Evolutionary conservation across 2,888 invertebrate genomes (phyloP).

Genomic region (Microctonus hyperodae): DNA sequence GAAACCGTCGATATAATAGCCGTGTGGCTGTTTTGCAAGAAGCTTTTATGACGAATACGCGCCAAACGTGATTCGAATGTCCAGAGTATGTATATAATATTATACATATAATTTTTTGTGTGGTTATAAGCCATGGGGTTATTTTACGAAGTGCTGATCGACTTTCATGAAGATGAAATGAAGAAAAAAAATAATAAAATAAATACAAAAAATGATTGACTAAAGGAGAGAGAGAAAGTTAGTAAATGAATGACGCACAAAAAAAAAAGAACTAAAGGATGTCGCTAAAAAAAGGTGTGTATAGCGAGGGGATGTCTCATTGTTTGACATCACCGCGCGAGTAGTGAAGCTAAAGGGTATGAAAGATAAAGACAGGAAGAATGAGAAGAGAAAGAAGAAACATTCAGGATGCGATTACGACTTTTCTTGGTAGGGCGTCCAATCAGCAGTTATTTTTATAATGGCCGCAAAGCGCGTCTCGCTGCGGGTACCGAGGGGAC

Average conservation of each 20-base stretch:
- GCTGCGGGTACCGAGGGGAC: constrained; percentile 37
- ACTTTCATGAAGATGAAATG: constrained; percentile 35
- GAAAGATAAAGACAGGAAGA: neutral
- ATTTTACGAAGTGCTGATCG: constrained; percentile 42
- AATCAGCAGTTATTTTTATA: constrained; percentile 64
- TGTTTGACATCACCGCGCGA: constrained; percentile 36
- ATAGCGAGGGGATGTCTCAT: constrained; percentile 41
- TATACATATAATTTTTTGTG: neutral
- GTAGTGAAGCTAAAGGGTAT: constrained; percentile 9
- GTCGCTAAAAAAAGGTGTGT: constrained; percentile 30
- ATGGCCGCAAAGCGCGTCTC: constrained; percentile 53
- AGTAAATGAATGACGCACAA: neutral
- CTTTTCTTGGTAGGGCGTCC: constrained; percentile 63
- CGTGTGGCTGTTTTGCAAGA: constrained; percentile 24
- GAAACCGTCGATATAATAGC: constrained; percentile 28
- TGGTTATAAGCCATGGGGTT: constrained; percentile 19
- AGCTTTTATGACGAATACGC: constrained; percentile 39
- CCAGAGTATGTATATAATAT: constrained; percentile 16
- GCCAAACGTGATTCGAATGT: constrained; percentile 42
- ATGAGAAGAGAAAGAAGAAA: constrained; percentile 34
- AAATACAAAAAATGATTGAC: neutral
- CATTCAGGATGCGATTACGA: constrained; percentile 62
- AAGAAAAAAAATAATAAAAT: constrained; percentile 19
- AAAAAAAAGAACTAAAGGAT: constrained; percentile 3
- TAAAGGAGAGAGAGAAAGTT: neutral